Conservation (phyloP, 2,797 vertebrate species). For the Brotula barbata region DNA sequence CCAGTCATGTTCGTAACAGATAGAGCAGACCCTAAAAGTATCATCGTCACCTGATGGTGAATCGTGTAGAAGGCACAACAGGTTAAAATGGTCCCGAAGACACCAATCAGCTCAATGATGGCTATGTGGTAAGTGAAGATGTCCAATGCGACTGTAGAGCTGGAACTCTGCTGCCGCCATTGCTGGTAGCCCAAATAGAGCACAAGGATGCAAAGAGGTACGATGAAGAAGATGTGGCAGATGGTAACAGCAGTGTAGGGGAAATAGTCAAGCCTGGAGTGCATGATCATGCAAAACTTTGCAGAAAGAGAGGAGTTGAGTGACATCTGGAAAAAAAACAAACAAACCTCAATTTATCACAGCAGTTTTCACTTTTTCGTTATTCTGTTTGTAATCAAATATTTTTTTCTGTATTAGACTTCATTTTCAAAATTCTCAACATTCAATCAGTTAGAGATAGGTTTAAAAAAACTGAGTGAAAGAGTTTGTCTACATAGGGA, state of each 20-base stretch:
- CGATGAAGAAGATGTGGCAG: neutral
- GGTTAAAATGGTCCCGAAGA: fast-evolving
- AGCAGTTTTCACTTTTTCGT: too few relatives aligned
- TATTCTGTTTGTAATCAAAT: too few relatives aligned
- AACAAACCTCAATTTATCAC: too few relatives aligned
- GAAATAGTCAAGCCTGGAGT: too few relatives aligned
- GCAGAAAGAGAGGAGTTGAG: too few relatives aligned
- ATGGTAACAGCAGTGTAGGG: conserved; percentile 6
- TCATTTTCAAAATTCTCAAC: too few relatives aligned
- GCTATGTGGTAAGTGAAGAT: conserved; percentile 27
- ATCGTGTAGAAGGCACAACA: fast-evolving
- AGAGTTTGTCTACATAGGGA: too few relatives aligned
- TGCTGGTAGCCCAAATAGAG: conserved; percentile 11
- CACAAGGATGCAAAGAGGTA: conserved; percentile 6
- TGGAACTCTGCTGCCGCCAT: conserved; percentile 19
- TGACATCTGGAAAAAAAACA: too few relatives aligned
- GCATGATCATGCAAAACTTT: too few relatives aligned
- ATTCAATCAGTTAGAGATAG: too few relatives aligned
- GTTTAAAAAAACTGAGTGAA: too few relatives aligned
- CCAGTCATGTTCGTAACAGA: fast-evolving
- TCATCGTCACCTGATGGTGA: fast-evolving
- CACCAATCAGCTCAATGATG: neutral
- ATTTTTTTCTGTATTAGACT: too few relatives aligned
- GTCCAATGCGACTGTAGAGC: neutral
- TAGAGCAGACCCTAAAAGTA: fast-evolving